A percentile compares a stretch with the other conserved stretches of the same genome.
phyloP scores from a whole-genome alignment of 2,888 invertebrate genomes.

The Melanotus villosus region DNA sequence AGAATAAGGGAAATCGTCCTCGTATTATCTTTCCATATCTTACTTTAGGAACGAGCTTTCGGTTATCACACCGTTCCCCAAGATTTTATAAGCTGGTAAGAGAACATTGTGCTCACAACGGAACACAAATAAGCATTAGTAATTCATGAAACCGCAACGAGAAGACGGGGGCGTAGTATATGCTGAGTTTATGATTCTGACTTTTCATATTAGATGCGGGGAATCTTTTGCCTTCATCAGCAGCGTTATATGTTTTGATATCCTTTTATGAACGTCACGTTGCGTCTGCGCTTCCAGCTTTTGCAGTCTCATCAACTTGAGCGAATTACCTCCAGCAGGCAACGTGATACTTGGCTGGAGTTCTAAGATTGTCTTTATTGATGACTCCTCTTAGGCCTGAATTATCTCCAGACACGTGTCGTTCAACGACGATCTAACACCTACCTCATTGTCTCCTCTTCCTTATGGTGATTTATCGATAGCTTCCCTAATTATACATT shows the following conservation, averaged over 20 bases:
- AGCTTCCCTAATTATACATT: conserved; percentile 39
- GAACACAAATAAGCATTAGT: conserved; percentile 53
- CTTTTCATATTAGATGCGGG: conserved; percentile 54
- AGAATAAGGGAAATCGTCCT: background rate
- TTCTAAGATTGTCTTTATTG: conserved; percentile 47
- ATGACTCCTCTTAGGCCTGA: conserved; percentile 44
- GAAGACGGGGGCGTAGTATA: conserved; percentile 44
- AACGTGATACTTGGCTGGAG: conserved; percentile 29
- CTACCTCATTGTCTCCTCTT: conserved; percentile 44
- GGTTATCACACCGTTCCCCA: conserved; percentile 21
- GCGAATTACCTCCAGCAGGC: conserved; percentile 39
- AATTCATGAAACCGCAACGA: conserved; percentile 53
- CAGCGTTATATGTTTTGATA: conserved; percentile 43
- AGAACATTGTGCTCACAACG: conserved; percentile 41
- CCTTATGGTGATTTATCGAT: conserved; percentile 46
- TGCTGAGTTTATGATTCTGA: conserved; percentile 54
- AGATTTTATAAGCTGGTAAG: conserved; percentile 41
- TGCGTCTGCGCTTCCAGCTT: conserved; percentile 43
- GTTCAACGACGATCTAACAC: background rate
- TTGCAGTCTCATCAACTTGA: conserved; percentile 45
- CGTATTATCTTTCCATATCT: conserved; percentile 12
- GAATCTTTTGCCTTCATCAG: conserved; percentile 48
- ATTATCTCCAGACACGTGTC: conserved; percentile 43
- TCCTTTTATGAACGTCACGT: conserved; percentile 47
- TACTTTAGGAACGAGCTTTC: background rate